A percentile compares a stretch with the other conserved stretches of the same genome.
phyloP scores from a whole-genome alignment of 2,797 vertebrate species.

The Lacerta viridis region DNA sequence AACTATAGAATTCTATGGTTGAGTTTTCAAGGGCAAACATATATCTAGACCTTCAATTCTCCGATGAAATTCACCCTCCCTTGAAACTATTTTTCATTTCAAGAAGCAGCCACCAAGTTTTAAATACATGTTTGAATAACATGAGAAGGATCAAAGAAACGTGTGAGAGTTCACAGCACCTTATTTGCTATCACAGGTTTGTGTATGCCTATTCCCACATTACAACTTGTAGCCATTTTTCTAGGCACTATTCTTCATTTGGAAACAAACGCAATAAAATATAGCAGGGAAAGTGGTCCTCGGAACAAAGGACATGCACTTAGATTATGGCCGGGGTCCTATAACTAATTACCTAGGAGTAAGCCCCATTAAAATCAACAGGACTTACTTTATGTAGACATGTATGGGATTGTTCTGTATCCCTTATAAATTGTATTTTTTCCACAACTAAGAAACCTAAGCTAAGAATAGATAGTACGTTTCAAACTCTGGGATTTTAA shows the following conservation, averaged over 20 bases:
- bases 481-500: constrained; percentile 43
- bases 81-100: not conserved
- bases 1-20: no score
- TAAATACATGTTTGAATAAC: not conserved
- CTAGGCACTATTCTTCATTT: not conserved
- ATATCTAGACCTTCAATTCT: no score
- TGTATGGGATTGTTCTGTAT: not conserved
- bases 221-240: not conserved
- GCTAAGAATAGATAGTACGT: constrained; percentile 35
- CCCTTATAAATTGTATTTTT: not conserved
- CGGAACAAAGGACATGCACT: not conserved
- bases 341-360: not conserved
- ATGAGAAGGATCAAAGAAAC: not conserved
- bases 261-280: not conserved
- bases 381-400: not conserved
- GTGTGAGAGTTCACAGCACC: not conserved
- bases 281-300: not conserved
- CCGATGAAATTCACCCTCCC: no score
- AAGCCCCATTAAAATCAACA: not conserved
- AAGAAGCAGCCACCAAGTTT: not conserved
- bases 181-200: not conserved
- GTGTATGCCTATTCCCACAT: not conserved
- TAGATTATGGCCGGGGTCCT: not conserved
- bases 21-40: no score
- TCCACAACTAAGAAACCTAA: constrained; percentile 41